Evolutionary conservation across 2,797 vertebrate genomes (phyloP), one percentile per base, ranked within the genome.

Genomic region (Tarsius wallacei): DNA sequence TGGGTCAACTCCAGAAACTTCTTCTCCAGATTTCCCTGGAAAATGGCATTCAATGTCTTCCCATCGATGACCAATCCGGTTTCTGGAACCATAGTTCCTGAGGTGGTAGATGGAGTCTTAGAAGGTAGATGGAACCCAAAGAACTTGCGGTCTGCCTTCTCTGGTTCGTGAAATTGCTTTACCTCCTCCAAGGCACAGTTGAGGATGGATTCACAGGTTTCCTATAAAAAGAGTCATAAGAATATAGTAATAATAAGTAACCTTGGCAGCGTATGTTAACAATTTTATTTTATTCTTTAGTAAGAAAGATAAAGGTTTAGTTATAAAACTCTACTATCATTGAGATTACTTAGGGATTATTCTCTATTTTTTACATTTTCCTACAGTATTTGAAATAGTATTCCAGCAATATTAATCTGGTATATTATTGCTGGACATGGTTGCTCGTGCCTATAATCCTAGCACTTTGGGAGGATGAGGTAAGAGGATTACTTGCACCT

Each of bases 11-110:
- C 99, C 96, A 99, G 96, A 9, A 99, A 99, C 88, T 99, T 99
- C 51, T 97, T 96, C 98, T 99, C 99, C 97, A 99, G 98, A 57
- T 99, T 99, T 0, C 99, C 98, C 17, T 99, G 99, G 91, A 99
- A 98, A 59, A 99, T 98, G 93, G 99, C n/a, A 42, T 80, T 96
- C 97, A 99, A 95, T 0, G 99, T 99, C 86, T 55, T 96, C 2
- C 99, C 99, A 0, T 99, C 99, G 0, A 99, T 98, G 98, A 99
- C 99, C 97, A 99, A 96, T 11, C 99, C 99, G 3, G 99, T 98
- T 82, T 98, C 93, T 0, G 97, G 98, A 31, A 89, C 21, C 4
- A 77, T 28, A 0, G 17, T 53, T 63, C 98, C 33, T 0, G 91
- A 19, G 47, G 70, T 16, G 2, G 96, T 14, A 10, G 53, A 9